Conservation (phyloP, 2,888 invertebrate species). For the Pachymerium ferrugineum region DNA sequence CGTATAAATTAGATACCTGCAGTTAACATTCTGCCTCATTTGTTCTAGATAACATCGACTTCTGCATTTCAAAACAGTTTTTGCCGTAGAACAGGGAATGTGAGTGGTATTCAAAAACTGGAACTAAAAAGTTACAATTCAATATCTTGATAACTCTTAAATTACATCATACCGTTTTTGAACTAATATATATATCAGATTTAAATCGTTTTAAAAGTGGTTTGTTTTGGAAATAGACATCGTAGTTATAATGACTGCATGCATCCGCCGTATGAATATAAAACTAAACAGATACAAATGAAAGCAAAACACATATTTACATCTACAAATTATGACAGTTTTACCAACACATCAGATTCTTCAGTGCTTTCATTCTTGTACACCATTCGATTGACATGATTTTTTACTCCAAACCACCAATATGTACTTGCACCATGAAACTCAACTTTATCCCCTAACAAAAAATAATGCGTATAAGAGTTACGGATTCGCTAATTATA, state of each 20-base stretch:
- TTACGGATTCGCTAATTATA: no score
- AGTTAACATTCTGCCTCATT: background rate
- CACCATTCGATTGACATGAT: background rate
- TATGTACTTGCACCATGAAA: conserved; percentile 2
- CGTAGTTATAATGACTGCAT: no score
- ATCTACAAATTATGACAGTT: no score
- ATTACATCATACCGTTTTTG: background rate
- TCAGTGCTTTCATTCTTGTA: background rate
- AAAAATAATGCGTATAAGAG: background rate
- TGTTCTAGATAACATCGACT: background rate
- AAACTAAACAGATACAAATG: no score
- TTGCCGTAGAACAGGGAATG: background rate
- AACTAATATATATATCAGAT: background rate
- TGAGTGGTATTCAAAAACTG: background rate
- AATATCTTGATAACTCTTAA: background rate
- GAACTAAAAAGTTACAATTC: background rate
- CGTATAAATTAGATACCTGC: background rate
- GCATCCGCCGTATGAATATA: no score
- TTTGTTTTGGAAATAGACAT: background rate
- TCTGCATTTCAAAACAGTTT: background rate
- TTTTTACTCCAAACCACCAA: background rate
- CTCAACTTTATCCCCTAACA: background rate
- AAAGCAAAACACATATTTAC: no score
- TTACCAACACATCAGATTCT: no score
- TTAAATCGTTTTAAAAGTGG: background rate